Base-by-base conservation (phyloP, 2,888 invertebrate species). In the Trachelus iudaicus region DNA sequence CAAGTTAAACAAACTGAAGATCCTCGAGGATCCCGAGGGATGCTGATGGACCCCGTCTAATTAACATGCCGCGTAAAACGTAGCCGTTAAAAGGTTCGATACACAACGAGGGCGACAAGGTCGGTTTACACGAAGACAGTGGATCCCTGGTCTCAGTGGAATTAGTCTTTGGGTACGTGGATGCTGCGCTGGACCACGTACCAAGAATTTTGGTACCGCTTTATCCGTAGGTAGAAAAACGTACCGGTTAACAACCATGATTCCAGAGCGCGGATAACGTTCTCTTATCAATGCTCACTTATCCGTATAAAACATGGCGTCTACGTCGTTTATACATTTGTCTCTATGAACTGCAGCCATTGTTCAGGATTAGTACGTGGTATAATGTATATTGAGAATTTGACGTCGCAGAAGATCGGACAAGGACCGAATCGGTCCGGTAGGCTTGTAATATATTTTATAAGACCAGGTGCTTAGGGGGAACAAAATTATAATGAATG, bases 401-500 rank as follows among this genome's bases (percentile, higher is more conserved):
- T 23, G 23, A 56, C 56, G 23, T 56, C 56, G 23, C 56, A 9
- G 56, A 23, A 56, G 56, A 56, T 56, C 56, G 56, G 23, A 56
- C 56, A 56, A 56, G 56, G 23, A 56, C 23, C 23, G 56, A 56
- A 56, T 56, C 9, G 56, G 40, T 56, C 40, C 23, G 40, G 23
- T 56, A 56, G 40, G 23, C 56, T 9, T 23, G 56, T 56, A 56
- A 15, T 56, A 56, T 56, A 23, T 56, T 56, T 56, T 56, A 23
- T 23, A 71, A 71, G 31, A 71, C 71, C 71, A 31, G 71, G 34
- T 31, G 71, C 71, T 71, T 34, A 31, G 56, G 56, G 56, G 9
- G 23, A 23, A 71, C 71, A 11, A 71, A 71, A 71, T 71, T 71
- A 71, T 71, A 71, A 71, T 31, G 71, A 34, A n/a, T 71, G 71